Conservation (phyloP, 2,888 invertebrate species). For the Lasioglossum oenotherae region DNA sequence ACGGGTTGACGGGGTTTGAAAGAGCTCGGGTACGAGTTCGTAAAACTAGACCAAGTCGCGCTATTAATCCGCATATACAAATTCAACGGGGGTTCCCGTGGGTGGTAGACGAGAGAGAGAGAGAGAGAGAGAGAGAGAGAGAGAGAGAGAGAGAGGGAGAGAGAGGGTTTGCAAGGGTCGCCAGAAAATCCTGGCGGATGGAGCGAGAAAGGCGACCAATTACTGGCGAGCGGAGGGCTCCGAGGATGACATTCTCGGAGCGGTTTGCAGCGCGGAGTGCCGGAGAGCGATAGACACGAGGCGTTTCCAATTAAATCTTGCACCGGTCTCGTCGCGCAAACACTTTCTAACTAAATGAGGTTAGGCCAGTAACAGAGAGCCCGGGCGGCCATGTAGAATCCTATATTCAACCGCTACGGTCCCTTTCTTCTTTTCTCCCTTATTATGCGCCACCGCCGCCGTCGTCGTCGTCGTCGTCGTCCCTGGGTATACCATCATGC, state of each 20-base stretch:
- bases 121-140: background rate
- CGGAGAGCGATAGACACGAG: conserved; percentile 70
- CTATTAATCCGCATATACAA: conserved; percentile 52
- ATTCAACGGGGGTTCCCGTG: conserved; percentile 40
- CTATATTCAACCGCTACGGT: conserved; percentile 48
- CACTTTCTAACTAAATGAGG: conserved; percentile 74
- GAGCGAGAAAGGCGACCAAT: conserved; percentile 68
- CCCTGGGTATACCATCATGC: background rate
- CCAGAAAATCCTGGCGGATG: conserved; percentile 54
- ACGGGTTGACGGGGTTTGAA: background rate
- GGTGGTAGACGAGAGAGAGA: background rate
- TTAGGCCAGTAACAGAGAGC: conserved; percentile 57
- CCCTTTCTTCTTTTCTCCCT: conserved; percentile 49
- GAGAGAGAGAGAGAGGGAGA: background rate
- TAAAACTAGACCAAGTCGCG: conserved; percentile 17
- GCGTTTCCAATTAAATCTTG: conserved; percentile 77
- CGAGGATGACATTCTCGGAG: conserved; percentile 68
- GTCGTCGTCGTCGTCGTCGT: background rate
- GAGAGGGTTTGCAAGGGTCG: background rate
- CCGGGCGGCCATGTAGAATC: conserved; percentile 47
- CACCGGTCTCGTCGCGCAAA: conserved; percentile 64
- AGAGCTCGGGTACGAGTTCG: background rate
- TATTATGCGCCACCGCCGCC: conserved; percentile 45
- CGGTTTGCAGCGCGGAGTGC: conserved; percentile 61
- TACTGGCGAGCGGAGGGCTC: conserved; percentile 61